Evolutionary conservation across 1,140 invertebrate genomes (phyloP).

Genomic region (Drosophila neocordata): DNA sequence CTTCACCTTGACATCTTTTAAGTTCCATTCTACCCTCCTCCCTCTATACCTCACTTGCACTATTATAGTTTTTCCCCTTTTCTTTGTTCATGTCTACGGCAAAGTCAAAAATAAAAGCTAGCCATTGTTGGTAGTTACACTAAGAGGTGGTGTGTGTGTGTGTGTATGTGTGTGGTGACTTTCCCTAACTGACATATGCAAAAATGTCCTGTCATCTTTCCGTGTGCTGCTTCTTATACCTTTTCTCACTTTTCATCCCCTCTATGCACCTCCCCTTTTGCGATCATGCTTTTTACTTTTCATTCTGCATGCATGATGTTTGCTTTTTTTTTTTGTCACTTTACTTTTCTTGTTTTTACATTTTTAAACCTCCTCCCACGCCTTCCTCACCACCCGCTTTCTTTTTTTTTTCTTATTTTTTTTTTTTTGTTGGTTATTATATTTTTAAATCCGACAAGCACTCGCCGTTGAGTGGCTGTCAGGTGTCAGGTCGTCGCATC

Average conservation of each 20-base stretch:
- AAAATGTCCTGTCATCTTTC: constrained; percentile 70
- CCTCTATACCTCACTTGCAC: neutral
- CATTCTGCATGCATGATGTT: constrained; percentile 74
- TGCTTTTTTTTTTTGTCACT: constrained; percentile 15
- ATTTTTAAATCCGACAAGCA: constrained; percentile 72
- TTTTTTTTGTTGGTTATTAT: constrained; percentile 40
- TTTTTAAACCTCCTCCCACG: no score
- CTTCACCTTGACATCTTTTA: constrained; percentile 74
- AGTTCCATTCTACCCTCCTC: constrained; percentile 25
- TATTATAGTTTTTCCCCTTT: neutral
- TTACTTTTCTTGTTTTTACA: constrained; percentile 20
- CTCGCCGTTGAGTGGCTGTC: constrained; percentile 76
- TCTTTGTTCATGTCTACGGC: constrained; percentile 13
- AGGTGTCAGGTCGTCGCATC: constrained; percentile 57
- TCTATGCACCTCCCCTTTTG: no score
- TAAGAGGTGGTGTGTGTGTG: constrained; percentile 21
- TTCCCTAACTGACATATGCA: constrained; percentile 67
- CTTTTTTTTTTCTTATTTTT: constrained; percentile 40
- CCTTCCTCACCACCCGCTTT: no score
- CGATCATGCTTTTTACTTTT: constrained; percentile 38
- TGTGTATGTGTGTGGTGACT: constrained; percentile 30
- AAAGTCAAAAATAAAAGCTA: constrained; percentile 27
- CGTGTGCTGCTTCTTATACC: constrained; percentile 9
- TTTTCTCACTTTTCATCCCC: neutral
- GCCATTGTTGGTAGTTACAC: constrained; percentile 26